Evolutionary conservation across 2,797 vertebrate genomes (phyloP).

Genomic region (Hapalemur alaotrensis): DNA sequence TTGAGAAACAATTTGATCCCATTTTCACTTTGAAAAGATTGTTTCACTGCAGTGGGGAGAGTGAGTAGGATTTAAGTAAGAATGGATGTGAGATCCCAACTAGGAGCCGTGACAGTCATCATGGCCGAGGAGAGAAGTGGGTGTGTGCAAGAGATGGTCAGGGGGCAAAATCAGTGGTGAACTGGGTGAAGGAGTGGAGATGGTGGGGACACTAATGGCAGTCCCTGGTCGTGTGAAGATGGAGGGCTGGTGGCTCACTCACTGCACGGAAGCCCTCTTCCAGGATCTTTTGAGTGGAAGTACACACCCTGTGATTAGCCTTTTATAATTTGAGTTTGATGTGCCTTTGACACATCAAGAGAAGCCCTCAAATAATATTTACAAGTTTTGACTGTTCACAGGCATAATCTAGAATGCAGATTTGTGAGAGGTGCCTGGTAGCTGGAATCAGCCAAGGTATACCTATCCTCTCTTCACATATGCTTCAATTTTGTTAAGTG

Average conservation of each 20-base stretch:
- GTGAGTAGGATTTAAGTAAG: neutral
- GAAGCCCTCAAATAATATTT: neutral
- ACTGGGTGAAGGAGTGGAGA: neutral
- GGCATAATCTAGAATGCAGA: neutral
- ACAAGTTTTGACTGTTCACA: neutral
- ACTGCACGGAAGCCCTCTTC: neutral
- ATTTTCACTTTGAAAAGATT: conserved; percentile 8
- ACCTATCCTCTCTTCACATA: neutral
- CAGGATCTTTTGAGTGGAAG: neutral
- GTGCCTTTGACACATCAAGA: neutral
- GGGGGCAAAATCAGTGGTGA: neutral
- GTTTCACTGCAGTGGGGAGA: neutral
- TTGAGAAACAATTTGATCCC: neutral
- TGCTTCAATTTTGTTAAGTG: neutral
- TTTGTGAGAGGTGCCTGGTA: neutral
- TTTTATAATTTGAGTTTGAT: neutral
- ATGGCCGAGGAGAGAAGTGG: neutral
- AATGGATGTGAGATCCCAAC: neutral
- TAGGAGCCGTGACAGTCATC: neutral
- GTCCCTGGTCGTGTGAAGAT: neutral
- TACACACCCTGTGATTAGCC: neutral
- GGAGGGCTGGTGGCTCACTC: neutral
- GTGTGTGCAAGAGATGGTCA: neutral
- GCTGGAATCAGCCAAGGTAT: neutral
- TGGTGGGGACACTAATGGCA: neutral